These are phyloP conservation scores for Microcebus murinus DNA, from an alignment of 2,113 vertebrate species.

Conservation along the genomic window DNA sequence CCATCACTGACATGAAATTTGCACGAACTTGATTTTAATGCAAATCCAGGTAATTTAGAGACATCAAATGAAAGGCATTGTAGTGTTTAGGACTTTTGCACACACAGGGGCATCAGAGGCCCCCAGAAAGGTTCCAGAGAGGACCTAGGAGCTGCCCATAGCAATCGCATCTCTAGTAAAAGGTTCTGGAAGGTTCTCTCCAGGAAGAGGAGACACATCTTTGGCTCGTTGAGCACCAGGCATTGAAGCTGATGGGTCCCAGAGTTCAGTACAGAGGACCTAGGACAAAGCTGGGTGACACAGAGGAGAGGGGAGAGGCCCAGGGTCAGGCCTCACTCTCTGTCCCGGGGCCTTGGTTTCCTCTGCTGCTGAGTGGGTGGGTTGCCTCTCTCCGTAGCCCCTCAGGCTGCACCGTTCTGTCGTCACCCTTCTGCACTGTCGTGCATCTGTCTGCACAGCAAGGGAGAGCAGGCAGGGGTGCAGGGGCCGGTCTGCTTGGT, in stretches of 20 bases:
- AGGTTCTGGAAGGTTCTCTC: background rate
- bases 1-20: background rate
- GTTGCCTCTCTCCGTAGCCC: background rate
- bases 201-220: background rate
- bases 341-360: background rate
- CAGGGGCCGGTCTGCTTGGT: background rate
- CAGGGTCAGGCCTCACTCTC: background rate
- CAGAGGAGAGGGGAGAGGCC: background rate
- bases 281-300: background rate
- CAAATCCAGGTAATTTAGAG: background rate
- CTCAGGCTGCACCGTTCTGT: background rate
- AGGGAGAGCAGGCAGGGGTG: background rate
- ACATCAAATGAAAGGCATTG: background rate
- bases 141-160: background rate
- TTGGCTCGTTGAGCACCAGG: background rate
- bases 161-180: background rate
- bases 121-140: background rate
- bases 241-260: background rate
- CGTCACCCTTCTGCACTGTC: background rate
- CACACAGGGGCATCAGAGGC: background rate
- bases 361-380: background rate
- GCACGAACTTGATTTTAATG: background rate
- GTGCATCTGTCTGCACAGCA: fast-evolving
- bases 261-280: background rate
- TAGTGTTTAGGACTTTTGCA: background rate